These are phyloP conservation scores for Microcebus tavaratra DNA, from an alignment of 2,113 vertebrate genomes.

Conservation along the genomic window DNA sequence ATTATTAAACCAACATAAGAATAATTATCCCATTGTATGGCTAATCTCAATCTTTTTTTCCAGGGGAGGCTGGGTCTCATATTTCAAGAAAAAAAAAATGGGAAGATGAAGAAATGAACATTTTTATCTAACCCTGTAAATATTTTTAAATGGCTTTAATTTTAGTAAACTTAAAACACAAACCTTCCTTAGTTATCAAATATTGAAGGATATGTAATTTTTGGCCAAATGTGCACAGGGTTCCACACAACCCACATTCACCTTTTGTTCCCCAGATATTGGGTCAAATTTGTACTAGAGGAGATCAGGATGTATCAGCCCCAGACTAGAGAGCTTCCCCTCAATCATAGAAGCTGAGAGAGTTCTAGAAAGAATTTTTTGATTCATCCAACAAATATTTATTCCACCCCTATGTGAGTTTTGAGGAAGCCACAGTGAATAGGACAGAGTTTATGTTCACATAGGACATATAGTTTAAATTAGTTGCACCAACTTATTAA, in stretches of 20 bases:
- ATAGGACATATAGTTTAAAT: not conserved
- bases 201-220: not conserved
- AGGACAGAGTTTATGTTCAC: not conserved
- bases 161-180: conserved; percentile 11
- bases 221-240: not conserved
- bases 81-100: not conserved
- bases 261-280: not conserved
- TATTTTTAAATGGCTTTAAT: not conserved
- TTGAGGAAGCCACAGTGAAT: not conserved
- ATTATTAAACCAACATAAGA: not conserved
- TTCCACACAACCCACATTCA: not conserved
- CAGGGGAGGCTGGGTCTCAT: not conserved
- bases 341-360: conserved; percentile 23
- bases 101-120: conserved; percentile 7
- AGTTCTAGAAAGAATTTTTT: not conserved
- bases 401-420: not conserved
- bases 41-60: not conserved
- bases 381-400: not conserved
- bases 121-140: not conserved
- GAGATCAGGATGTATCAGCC: not conserved
- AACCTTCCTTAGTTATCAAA: not conserved
- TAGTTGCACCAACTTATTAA: not conserved
- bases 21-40: not conserved
- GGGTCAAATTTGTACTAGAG: not conserved
- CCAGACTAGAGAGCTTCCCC: not conserved